phyloP scores from a whole-genome alignment of 2,888 invertebrate species.

The Lepidonotus clava region DNA sequence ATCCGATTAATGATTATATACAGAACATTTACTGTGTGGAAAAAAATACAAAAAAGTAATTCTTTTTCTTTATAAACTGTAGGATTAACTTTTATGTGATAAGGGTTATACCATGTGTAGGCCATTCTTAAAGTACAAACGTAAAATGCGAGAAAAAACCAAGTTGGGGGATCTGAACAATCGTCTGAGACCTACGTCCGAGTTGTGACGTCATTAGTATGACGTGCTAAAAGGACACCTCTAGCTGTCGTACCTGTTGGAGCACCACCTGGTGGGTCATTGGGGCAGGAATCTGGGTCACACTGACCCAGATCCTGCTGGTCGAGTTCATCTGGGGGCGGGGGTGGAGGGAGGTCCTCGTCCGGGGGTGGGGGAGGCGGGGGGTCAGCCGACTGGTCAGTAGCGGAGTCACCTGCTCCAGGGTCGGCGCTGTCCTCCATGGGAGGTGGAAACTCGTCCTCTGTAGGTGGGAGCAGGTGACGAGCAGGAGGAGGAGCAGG shows the following conservation, averaged over 20 bases:
- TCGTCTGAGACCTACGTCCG: background rate
- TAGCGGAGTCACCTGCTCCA: background rate
- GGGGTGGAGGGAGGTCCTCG: slow-evolving; percentile 51
- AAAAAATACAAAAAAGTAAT: too few species aligned
- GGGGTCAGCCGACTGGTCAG: background rate
- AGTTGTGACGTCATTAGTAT: slow-evolving; percentile 1
- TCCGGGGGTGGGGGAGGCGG: slow-evolving; percentile 38
- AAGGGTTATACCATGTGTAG: too few species aligned
- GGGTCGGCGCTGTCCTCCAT: background rate
- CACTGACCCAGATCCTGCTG: slow-evolving; percentile 8
- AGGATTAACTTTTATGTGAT: too few species aligned
- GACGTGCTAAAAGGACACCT: background rate
- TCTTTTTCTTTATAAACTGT: too few species aligned
- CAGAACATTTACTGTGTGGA: too few species aligned
- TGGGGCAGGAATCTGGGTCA: slow-evolving; percentile 6
- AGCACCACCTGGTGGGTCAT: slow-evolving; percentile 26
- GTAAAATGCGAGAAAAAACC: too few species aligned
- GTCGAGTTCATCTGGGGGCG: slow-evolving; percentile 40
- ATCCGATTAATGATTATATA: too few species aligned
- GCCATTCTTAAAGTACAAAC: too few species aligned
- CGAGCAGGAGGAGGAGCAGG: background rate
- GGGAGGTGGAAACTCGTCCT: slow-evolving; percentile 47
- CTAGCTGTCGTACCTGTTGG: slow-evolving; percentile 17
- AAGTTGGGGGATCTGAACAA: background rate
- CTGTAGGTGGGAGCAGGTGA: background rate